phyloP scores from a whole-genome alignment of 2,797 vertebrate genomes.

The Liparis tanakae region DNA sequence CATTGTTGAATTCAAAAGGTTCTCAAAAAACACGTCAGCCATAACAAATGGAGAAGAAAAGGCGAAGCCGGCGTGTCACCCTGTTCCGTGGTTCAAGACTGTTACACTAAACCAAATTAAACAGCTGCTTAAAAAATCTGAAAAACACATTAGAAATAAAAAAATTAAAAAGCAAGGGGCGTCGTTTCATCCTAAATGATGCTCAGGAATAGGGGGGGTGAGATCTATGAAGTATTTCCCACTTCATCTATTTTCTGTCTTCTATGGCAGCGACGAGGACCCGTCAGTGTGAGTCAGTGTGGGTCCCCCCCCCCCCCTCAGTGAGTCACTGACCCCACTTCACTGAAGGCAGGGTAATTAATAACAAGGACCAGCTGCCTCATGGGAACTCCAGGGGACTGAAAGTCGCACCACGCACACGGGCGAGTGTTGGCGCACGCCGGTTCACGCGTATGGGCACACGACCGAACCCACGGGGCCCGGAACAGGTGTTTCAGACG shows the following conservation, averaged over 20 bases:
- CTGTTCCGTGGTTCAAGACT: background rate
- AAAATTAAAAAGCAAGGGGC: no score
- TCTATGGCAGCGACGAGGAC: conserved; percentile 59
- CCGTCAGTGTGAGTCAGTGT: conserved; percentile 75
- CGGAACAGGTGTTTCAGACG: background rate
- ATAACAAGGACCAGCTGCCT: conserved; percentile 70
- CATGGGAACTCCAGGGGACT: conserved; percentile 53
- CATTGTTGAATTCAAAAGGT: background rate
- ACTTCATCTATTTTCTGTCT: conserved; percentile 71
- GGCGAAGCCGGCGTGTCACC: no score
- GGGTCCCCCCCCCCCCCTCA: conserved; percentile 69
- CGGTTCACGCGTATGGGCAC: conserved; percentile 3
- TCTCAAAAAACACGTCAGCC: background rate
- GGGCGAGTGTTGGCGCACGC: conserved; percentile 31
- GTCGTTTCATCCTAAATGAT: conserved; percentile 9
- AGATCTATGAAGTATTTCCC: conserved; percentile 61
- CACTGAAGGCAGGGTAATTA: conserved; percentile 71
- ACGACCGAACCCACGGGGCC: background rate
- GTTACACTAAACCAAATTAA: conserved; percentile 1
- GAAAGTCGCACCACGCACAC: conserved; percentile 54
- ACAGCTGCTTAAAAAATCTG: background rate
- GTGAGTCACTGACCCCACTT: conserved; percentile 82
- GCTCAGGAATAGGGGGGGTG: conserved; percentile 45
- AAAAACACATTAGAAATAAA: background rate
- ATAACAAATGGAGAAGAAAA: background rate